Percentiles rank a stretch among this genome's conserved stretches.
Conservation (phyloP, 2,113 vertebrate species). For the Pachycephala philippinensis region DNA sequence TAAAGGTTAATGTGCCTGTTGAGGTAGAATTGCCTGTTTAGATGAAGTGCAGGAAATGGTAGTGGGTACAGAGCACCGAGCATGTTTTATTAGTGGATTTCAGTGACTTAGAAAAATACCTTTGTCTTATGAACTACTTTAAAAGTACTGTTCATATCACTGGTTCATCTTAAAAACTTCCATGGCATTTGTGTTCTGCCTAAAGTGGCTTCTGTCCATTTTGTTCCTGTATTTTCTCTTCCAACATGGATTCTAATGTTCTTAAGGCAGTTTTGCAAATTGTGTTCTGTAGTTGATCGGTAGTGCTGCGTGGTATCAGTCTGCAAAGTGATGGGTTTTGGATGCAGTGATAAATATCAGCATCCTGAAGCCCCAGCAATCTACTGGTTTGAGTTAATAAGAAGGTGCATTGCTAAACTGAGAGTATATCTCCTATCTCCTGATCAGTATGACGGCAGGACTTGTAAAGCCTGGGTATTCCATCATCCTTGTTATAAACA, state of each 20-base stretch:
- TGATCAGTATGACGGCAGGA: not conserved
- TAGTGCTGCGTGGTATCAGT: not conserved
- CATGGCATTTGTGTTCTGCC: not conserved
- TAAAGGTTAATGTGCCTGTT: not conserved
- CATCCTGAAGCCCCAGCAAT: not conserved
- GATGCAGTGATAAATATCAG: not conserved
- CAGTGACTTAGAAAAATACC: not conserved
- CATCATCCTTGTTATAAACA: rapidly evolving
- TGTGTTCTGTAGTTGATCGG: not conserved
- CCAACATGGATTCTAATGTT: not conserved
- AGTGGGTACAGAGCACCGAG: not conserved
- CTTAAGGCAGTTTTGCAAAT: not conserved
- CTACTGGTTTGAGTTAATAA: not conserved
- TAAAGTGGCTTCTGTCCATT: not conserved
- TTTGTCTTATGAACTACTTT: not conserved
- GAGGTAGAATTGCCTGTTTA: not conserved
- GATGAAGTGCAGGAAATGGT: not conserved
- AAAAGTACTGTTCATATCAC: not conserved
- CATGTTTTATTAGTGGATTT: not conserved
- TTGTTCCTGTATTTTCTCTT: not conserved
- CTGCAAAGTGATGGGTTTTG: not conserved
- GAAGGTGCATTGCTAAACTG: not conserved
- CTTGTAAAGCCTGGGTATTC: not conserved
- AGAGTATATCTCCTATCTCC: not conserved
- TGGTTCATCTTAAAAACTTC: not conserved